Percentiles rank a stretch among this genome's conserved stretches.
Conservation (phyloP, 2,888 invertebrate genomes). For the Notodonta ziczac region DNA sequence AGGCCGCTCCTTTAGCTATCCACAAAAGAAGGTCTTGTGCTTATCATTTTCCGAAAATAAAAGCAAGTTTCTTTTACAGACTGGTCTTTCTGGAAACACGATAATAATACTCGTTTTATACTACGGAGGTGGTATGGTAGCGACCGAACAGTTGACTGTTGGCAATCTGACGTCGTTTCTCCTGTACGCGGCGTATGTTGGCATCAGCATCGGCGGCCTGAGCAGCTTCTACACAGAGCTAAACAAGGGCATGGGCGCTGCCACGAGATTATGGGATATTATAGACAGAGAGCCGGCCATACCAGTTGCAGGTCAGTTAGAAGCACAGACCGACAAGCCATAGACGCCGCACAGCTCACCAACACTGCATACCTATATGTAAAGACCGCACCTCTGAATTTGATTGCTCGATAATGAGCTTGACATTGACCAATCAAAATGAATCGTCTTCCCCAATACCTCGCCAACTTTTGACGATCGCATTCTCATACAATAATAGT, state of each 20-base stretch:
- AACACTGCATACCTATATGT: too few relatives aligned
- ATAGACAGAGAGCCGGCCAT: constrained; percentile 92
- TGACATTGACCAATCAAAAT: too few relatives aligned
- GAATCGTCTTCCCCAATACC: too few relatives aligned
- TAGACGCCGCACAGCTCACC: too few relatives aligned
- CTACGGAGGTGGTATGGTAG: constrained; percentile 95
- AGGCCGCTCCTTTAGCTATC: too few relatives aligned
- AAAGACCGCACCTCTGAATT: too few relatives aligned
- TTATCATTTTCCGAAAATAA: not conserved
- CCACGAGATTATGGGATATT: constrained; percentile 94
- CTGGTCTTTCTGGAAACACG: constrained; percentile 94
- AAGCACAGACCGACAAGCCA: too few relatives aligned
- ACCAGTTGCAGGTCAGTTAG: constrained; percentile 85
- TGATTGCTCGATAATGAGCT: too few relatives aligned
- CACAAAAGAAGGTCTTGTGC: too few relatives aligned
- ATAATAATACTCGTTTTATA: constrained; percentile 96
- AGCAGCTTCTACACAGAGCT: constrained; percentile 97
- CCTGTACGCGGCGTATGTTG: constrained; percentile 97
- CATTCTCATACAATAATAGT: too few relatives aligned
- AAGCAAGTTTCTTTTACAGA: constrained; percentile 70
- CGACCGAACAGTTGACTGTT: constrained; percentile 90
- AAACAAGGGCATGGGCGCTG: constrained; percentile 97
- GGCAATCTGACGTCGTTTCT: constrained; percentile 97
- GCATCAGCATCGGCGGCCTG: constrained; percentile 95
- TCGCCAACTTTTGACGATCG: too few relatives aligned